A percentile compares a stretch with the other conserved stretches of the same genome.
phyloP scores from a whole-genome alignment of 2,113 vertebrate genomes.

The Promerops cafer region DNA sequence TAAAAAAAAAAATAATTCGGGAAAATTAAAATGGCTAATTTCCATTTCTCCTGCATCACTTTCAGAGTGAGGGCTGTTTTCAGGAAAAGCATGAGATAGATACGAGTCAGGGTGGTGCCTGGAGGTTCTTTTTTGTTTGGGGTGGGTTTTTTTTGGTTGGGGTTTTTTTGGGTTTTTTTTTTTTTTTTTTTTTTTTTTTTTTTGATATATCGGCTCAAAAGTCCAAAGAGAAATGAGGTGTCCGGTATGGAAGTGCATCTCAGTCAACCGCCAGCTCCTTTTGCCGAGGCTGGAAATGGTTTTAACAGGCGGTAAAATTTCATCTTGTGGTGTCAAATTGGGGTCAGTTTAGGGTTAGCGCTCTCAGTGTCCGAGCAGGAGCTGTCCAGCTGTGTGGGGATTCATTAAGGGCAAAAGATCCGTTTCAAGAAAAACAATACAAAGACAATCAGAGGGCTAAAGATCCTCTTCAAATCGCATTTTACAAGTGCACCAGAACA shows the following conservation, averaged over 20 bases:
- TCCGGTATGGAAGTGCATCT: constrained; percentile 70
- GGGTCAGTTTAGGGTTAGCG: constrained; percentile 98
- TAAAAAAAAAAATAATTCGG: background rate
- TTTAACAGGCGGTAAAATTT: constrained; percentile 97
- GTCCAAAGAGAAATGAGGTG: constrained; percentile 71
- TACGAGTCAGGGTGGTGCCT: background rate
- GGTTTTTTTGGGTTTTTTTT: too few relatives aligned
- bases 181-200: background rate
- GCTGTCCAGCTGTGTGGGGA: constrained; percentile 96
- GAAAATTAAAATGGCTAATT: background rate
- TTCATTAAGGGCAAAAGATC: constrained; percentile 92
- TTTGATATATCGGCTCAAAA: background rate
- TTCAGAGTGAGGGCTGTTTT: background rate
- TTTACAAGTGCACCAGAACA: constrained; percentile 84
- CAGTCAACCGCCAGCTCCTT: constrained; percentile 72
- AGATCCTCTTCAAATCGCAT: constrained; percentile 85
- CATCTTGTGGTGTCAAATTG: constrained; percentile 97
- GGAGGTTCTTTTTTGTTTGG: accelerated
- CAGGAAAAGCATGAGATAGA: background rate
- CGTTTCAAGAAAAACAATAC: constrained; percentile 95
- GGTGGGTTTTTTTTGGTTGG: too few relatives aligned
- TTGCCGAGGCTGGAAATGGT: constrained; percentile 84
- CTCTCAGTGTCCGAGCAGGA: constrained; percentile 95
- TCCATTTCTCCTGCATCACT: background rate
- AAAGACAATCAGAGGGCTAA: constrained; percentile 89